A percentile compares a stretch with the other conserved stretches of the same genome.
phyloP scores from a whole-genome alignment of 2,888 invertebrate genomes.

The Drosophila gaucha region DNA sequence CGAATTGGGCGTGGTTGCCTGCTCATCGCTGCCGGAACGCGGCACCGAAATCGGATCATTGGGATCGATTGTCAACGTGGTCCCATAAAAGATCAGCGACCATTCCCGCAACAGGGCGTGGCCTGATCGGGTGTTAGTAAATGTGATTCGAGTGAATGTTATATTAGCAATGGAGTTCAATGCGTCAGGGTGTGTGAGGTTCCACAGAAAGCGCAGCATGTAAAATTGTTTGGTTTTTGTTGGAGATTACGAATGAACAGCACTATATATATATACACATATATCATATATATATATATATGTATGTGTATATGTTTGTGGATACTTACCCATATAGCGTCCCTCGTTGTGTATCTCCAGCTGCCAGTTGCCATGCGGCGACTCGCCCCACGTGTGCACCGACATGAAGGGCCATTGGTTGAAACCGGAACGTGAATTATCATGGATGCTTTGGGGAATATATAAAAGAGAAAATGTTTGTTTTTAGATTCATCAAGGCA shows the following conservation, averaged over 20 bases:
- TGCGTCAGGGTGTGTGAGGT: conserved; percentile 21
- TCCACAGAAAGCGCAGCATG: conserved; percentile 78
- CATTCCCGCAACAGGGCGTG: conserved; percentile 96
- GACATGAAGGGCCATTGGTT: conserved; percentile 99
- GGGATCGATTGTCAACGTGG: conserved; percentile 88
- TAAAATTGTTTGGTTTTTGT: conserved; percentile 40
- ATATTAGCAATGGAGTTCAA: conserved; percentile 21
- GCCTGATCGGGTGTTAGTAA: conserved; percentile 85
- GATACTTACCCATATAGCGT: conserved; percentile 90
- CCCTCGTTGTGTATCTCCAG: conserved; percentile 98
- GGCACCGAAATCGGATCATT: conserved; percentile 87
- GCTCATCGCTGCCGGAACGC: conserved; percentile 74
- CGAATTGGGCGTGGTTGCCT: conserved; percentile 80
- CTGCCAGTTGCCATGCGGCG: conserved; percentile 96
- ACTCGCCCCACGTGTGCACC: conserved; percentile 99
- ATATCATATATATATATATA: too few relatives aligned
- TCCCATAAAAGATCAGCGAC: conserved; percentile 97
- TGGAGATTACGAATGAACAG: background rate
- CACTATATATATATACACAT: background rate
- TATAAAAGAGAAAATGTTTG: background rate
- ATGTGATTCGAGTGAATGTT: background rate
- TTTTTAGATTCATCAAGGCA: background rate
- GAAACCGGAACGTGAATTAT: conserved; percentile 96
- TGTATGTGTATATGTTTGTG: background rate
- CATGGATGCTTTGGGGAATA: conserved; percentile 86